Percentiles rank a stretch among this genome's conserved stretches.
These are phyloP conservation scores for Toxonevra muliebris DNA, from an alignment of 2,888 invertebrate species.

Conservation along the genomic window DNA sequence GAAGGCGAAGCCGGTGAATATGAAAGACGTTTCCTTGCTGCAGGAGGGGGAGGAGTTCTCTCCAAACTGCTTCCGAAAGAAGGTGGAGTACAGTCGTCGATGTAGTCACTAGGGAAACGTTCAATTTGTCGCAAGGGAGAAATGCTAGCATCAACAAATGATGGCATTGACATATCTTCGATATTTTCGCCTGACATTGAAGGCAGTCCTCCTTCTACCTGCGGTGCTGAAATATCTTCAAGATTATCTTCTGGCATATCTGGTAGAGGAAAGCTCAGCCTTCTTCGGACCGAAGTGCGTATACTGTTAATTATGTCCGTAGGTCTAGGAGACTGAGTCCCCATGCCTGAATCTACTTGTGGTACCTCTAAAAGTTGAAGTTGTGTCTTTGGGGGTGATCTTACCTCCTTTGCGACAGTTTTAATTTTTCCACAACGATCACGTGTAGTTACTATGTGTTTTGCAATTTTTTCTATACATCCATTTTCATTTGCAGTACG, in stretches of 20 bases:
- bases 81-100: constrained; percentile 13
- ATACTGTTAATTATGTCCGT: constrained; percentile 10
- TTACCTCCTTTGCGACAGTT: constrained; percentile 21
- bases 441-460: constrained; percentile 11
- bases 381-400: background rate
- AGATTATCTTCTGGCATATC: constrained; percentile 4
- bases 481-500: constrained; percentile 25
- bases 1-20: constrained; percentile 19
- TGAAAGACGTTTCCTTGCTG: background rate
- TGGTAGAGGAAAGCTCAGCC: constrained; percentile 19
- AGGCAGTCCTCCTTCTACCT: background rate
- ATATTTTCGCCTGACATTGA: constrained; percentile 21
- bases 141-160: constrained; percentile 18
- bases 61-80: constrained; percentile 5
- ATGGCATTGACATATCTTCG: constrained; percentile 26
- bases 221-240: constrained; percentile 3
- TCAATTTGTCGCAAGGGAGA: constrained; percentile 1
- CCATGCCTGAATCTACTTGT: constrained; percentile 20
- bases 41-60: background rate
- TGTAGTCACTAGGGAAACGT: constrained; percentile 4
- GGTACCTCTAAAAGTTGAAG: constrained; percentile 6
- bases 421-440: constrained; percentile 19
- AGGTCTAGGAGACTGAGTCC: constrained; percentile 10
- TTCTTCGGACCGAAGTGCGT: constrained; percentile 6
- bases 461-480: constrained; percentile 12